These are phyloP conservation scores for Pinna nobilis DNA, from an alignment of 1,140 invertebrate genomes.

Conservation along the genomic window DNA sequence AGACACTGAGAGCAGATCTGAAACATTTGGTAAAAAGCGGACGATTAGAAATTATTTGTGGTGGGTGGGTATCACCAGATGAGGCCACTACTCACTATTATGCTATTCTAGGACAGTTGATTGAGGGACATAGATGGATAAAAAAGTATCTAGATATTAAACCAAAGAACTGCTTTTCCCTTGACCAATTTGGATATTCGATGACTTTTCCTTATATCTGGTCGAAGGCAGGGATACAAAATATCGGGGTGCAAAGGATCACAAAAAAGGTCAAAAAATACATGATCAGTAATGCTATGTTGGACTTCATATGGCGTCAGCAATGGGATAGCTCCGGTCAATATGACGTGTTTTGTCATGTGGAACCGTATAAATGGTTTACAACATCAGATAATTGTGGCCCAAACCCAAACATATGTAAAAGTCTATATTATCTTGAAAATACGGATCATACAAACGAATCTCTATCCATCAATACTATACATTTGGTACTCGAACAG, in stretches of 20 bases:
- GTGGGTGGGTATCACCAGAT: constrained; percentile 99
- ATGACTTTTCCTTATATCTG: background rate
- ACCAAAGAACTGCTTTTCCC: background rate
- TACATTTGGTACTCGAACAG: background rate
- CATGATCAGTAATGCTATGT: background rate
- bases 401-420: background rate
- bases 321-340: background rate
- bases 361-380: constrained; percentile 1
- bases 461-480: background rate
- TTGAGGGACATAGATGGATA: constrained; percentile 96
- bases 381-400: background rate
- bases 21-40: constrained; percentile 82
- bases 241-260: background rate
- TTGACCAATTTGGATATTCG: background rate
- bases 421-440: background rate
- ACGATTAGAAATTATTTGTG: constrained; percentile 94
- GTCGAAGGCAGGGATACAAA: background rate
- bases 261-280: background rate
- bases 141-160: constrained; percentile 85
- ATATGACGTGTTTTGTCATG: background rate
- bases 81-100: constrained; percentile 95
- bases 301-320: background rate
- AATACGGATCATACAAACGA: background rate
- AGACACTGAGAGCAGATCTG: background rate
- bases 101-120: constrained; percentile 94